Percentiles rank a stretch among this genome's conserved stretches.
These are phyloP conservation scores for Salvelinus sp. DNA, from an alignment of 2,113 vertebrate genomes.

Conservation along the genomic window DNA sequence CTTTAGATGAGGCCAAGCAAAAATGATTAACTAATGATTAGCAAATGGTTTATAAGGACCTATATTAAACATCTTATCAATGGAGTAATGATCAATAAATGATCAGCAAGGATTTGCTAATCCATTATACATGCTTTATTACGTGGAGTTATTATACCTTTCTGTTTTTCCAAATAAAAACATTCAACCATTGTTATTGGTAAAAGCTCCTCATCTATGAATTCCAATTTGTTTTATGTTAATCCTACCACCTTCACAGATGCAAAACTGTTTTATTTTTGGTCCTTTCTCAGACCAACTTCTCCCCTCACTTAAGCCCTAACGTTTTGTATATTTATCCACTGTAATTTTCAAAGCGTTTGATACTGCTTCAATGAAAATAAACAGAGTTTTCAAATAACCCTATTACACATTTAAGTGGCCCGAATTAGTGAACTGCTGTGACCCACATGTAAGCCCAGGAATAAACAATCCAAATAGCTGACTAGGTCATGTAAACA, in stretches of 20 bases:
- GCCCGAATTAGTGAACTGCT: conserved; percentile 42
- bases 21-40: too few relatives aligned
- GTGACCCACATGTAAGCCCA: conserved; percentile 43
- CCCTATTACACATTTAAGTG: conserved; percentile 55
- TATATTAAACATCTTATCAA: too few relatives aligned
- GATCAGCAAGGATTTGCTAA: too few relatives aligned
- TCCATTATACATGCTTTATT: too few relatives aligned
- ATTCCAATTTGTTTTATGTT: conserved; percentile 18
- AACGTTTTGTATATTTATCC: conserved; percentile 48
- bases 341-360: conserved; percentile 49
- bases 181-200: too few relatives aligned
- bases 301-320: conserved; percentile 45
- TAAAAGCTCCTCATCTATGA: conserved; percentile 10
- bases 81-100: too few relatives aligned
- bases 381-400: conserved; percentile 60
- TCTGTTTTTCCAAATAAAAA: background rate
- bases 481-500: conserved; percentile 56
- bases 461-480: conserved; percentile 54
- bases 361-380: conserved; percentile 61
- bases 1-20: too few relatives aligned
- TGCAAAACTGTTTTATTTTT: conserved; percentile 31
- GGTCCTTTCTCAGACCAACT: conserved; percentile 7
- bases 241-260: conserved; percentile 44
- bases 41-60: too few relatives aligned
- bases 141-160: too few relatives aligned